Conservation (phyloP, 2,888 invertebrate genomes). For the Hanleya hanleyi region DNA sequence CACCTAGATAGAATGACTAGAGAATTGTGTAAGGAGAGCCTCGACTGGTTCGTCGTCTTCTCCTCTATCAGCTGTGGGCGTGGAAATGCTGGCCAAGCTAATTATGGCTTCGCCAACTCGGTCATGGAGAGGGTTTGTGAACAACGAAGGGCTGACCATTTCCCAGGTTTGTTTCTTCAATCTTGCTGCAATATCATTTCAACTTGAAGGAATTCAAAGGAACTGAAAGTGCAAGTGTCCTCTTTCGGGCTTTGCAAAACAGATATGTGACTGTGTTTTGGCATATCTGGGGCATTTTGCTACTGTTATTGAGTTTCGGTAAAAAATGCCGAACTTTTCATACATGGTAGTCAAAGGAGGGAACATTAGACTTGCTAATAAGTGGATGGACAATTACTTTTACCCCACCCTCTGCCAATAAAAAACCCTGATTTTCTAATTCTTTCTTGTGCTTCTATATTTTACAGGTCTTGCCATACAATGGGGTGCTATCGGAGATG, state of each 20-base stretch:
- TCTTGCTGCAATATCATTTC: not conserved
- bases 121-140: slow-evolving; percentile 97
- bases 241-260: no score
- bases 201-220: not conserved
- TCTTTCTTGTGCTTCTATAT: no score
- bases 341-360: no score
- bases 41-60: slow-evolving; percentile 95
- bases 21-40: slow-evolving; percentile 81
- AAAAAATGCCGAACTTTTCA: no score
- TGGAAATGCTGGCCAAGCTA: slow-evolving; percentile 96
- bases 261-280: no score
- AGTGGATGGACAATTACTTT: no score
- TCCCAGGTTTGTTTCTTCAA: slow-evolving; percentile 79
- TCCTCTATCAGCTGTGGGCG: slow-evolving; percentile 97
- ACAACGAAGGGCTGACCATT: slow-evolving; percentile 85
- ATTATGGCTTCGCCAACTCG: slow-evolving; percentile 98
- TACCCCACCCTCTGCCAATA: no score
- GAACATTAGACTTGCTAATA: no score
- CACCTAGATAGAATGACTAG: slow-evolving; percentile 88
- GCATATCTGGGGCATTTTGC: no score
- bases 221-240: no score
- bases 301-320: no score
- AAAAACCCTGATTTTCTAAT: no score
- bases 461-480: slow-evolving; percentile 85
- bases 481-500: slow-evolving; percentile 99